A percentile compares a stretch with the other conserved stretches of the same genome.
Evolutionary conservation across 2,797 vertebrate genomes (phyloP).

Genomic region (Sarcophilus harrisii): DNA sequence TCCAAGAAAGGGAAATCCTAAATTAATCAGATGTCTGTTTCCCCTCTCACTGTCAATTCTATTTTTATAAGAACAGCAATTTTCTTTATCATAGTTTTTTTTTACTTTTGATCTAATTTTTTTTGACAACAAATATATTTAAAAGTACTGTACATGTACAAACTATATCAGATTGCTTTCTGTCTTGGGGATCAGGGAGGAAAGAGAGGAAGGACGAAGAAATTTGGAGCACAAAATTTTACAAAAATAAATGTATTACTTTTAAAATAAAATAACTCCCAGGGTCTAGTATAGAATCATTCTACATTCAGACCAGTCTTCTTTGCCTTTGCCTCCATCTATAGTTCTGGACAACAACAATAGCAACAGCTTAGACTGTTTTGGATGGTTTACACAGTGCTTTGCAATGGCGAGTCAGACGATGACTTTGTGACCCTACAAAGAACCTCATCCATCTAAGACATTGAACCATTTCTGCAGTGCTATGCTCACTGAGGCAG

Average conservation of each 20-base stretch:
- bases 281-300: neutral
- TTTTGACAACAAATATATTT: no score
- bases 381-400: neutral
- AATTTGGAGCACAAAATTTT: no score
- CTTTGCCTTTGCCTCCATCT: neutral
- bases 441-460: neutral
- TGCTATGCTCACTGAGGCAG: neutral
- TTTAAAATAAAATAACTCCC: neutral
- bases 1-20: neutral
- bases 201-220: no score
- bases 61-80: neutral
- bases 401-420: neutral
- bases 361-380: neutral
- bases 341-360: neutral
- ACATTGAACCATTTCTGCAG: neutral
- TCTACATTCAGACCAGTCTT: neutral
- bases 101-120: no score
- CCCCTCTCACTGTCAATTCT: neutral
- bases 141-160: no score
- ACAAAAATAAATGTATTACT: no score
- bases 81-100: no score
- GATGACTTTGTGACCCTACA: neutral
- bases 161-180: no score
- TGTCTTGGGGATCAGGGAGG: no score
- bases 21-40: neutral